Evolutionary conservation across 2,888 invertebrate species (phyloP).

Genomic region (Aspidiotus rigidus): DNA sequence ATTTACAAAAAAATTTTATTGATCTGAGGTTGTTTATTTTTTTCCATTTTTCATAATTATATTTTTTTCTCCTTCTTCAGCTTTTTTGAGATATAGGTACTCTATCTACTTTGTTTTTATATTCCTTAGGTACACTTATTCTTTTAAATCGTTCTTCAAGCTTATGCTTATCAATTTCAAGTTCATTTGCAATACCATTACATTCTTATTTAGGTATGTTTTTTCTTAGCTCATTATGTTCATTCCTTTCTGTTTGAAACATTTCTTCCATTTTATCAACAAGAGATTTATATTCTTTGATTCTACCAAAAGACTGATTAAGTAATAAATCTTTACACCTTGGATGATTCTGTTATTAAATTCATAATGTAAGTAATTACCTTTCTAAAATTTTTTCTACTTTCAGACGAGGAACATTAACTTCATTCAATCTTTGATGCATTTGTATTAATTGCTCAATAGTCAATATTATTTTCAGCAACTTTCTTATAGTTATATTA

Average conservation of each 20-base stretch:
- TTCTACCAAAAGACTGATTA: constrained; percentile 11
- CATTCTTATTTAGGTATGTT: not conserved
- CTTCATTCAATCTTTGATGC: constrained; percentile 3
- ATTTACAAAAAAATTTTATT: not conserved
- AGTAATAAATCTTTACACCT: constrained; percentile 17
- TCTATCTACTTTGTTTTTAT: constrained; percentile 12
- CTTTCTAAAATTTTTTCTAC: constrained; percentile 1
- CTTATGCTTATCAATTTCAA: constrained; percentile 8
- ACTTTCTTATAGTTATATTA: constrained; percentile 8
- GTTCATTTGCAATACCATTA: constrained; percentile 12
- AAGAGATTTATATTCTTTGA: constrained; percentile 8
- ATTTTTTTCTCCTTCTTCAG: constrained; percentile 8
- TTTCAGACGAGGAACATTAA: constrained; percentile 13
- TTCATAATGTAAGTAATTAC: constrained; percentile 6
- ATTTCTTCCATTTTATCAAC: constrained; percentile 12
- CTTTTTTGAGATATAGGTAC: constrained; percentile 1
- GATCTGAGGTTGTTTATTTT: not conserved
- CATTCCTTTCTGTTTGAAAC: constrained; percentile 11
- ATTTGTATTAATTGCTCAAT: constrained; percentile 3
- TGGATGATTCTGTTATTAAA: not conserved
- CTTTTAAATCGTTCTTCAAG: not conserved
- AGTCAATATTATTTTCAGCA: constrained; percentile 14
- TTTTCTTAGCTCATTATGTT: constrained; percentile 12
- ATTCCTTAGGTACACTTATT: constrained; percentile 1
- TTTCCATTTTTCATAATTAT: not conserved